Evolutionary conservation across 2,113 vertebrate genomes (phyloP), one percentile per base, ranked within the genome.

Genomic region (Osmerus mordax): DNA sequence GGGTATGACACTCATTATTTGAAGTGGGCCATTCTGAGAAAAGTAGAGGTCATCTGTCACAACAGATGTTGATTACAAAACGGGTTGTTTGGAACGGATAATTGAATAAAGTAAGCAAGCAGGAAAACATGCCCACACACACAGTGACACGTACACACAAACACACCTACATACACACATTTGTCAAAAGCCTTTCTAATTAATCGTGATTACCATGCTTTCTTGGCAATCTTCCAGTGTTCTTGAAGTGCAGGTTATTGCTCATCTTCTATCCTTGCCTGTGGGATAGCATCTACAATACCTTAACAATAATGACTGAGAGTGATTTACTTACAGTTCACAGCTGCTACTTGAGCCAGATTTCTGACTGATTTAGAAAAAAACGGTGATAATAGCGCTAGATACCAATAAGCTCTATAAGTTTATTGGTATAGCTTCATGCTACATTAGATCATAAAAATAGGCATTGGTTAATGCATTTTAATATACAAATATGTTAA

Each of bases 1-100:
- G 89, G 87, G 85, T 89, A 86, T 86, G 88, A 89, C 89, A 88
- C 87, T 89, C 87, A 87, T 89, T 88, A 87, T 87, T 79, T 89
- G 90, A 91, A 91, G 89, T 89, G 87, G 88, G 85, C 87, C 78
- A 90, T 89, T 88, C 86, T 81, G 79, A 87, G 78, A 75, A 87
- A 88, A 78, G 81, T 85, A 84, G 88, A 86, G 83, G 84, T 76
- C 87, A 82, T 74, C 82, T 89, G 84, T 88, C 86, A 87, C 86
- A 87, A 86, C 86, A 89, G 87, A 88, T 87, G 86, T 83, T 89
- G 86, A 89, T 90, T 89, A 86, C 87, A 87, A 90, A 88, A 87
- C 81, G 79, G 78, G 83, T 85, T 86, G 83, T 87, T 89, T 86
- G 82, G 82, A 80, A 73, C 25, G 76, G 84, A 87, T 70, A 83